Evolutionary conservation across 1,140 invertebrate genomes (phyloP), one percentile per base, ranked within the genome.

Genomic region (Drosophila sproati): DNA sequence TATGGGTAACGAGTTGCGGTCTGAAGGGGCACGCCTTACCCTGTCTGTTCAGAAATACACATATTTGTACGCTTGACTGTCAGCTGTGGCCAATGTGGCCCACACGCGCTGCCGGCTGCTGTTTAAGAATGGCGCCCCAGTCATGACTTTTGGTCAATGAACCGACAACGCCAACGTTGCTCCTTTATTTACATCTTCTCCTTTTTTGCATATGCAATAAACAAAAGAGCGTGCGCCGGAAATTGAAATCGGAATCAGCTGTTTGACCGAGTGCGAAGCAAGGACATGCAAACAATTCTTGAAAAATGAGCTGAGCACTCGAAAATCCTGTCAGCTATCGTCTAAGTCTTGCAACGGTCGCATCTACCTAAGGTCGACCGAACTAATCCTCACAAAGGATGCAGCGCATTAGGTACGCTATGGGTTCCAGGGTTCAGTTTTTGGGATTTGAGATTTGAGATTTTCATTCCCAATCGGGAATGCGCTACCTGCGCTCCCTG

Each of bases 131-230:
- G 71, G 56, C 41, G 63, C 56, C 47, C 75, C 64, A 78, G 57
- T 74, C 74, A 77, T 63, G 76, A 77, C 62, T 88, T 82, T 82
- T 87, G 83, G 83, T 88, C 83, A 88, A 88, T 88, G 83, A 88
- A 86, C 82, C 70, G 56, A 39, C 45, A 35, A 48, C 70, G 56
- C 35, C 45, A 35, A 48, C 61, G 60, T 48, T 73, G 50, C 41
- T 63, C 32, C 54, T 32, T 62, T 45, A 29, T 43, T 66, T 37
- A 41, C 20, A 45, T 31, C 29, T 59, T 59, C n/a, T 8, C 39
- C 10, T 43, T 10, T 57, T 73, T 59, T 66, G 55, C 68, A 72
- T 76, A 75, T 48, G 47, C 52, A 55, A 60, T 60, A 45, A 63
- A 75, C 60, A 76, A 60, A 59, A 12, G 37, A 62, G 51, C 5